Evolutionary conservation across 2,797 vertebrate species (phyloP), one percentile per base, ranked within the genome.

Genomic region (Hylomyscus alleni): DNA sequence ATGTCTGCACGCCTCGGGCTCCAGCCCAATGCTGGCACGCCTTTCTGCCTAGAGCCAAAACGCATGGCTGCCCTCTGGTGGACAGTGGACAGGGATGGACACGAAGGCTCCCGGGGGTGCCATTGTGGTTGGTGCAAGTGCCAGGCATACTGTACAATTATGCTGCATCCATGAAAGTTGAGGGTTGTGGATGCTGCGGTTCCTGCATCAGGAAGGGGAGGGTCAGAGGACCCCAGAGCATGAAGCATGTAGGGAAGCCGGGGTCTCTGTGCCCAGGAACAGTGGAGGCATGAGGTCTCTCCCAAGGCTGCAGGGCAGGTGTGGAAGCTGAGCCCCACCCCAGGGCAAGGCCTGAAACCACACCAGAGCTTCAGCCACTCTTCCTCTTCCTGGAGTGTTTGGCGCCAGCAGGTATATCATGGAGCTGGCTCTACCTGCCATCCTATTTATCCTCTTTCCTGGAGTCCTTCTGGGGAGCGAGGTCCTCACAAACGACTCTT

Each of bases 61-160:
- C 29, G 29, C 72, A 77, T 31, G 7, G 29, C 84, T n/a, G 44
- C 78, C 52, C 84, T 54, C 40, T 89, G 15, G 34, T 81, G 76
- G 88, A 54, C 58, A 47, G 44, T 1, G 19, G 88, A 54, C 58
- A 47, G 44, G 0, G 19, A 1, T 62, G 65, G 34, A 65, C 40
- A 31, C 10, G 31, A 44, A 29, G n/a, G 69, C 1, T 14, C 67
- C 34, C 3, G 37, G 29, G 37, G 60, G 77, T 14, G 26, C 2
- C 0, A 7, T 3, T 60, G 6, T 14, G n/a, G 14, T 0, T 58
- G 88, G 54, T n/a, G 4, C 11, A 3, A 3, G 50, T 11, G 47
- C 47, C 31, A 29, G 31, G 69, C 5, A 50, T 44, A 83, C 75
- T n/a, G 26, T 67, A 56, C n/a, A 52, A 24, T 29, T 54, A 4